Conservation (phyloP, 2,888 invertebrate genomes). For the Pimpla rufipes region DNA sequence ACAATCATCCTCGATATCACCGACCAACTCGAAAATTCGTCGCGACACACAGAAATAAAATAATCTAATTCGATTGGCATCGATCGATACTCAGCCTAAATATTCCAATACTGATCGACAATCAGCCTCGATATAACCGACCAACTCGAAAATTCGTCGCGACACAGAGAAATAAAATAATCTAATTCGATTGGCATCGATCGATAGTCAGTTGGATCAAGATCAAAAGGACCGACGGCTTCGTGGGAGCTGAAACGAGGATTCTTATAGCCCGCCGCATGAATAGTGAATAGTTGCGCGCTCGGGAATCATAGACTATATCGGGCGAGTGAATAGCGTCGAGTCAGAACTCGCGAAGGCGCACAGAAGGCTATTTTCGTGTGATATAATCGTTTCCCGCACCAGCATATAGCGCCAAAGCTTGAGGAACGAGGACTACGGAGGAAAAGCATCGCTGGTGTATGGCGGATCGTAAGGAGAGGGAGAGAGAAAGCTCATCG, state of each 20-base stretch:
- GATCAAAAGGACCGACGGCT: slow-evolving; percentile 3
- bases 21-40: too few relatives aligned
- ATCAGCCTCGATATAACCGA: too few relatives aligned
- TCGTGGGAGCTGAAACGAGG: too few relatives aligned
- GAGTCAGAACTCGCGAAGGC: slow-evolving; percentile 31
- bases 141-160: not conserved
- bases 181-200: slow-evolving; percentile 6
- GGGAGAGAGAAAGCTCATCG: slow-evolving; percentile 39
- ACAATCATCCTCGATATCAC: too few relatives aligned
- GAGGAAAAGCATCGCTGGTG: slow-evolving; percentile 3
- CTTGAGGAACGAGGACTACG: not conserved
- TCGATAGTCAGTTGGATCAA: not conserved
- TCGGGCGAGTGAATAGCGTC: slow-evolving; percentile 41
- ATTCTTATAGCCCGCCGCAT: slow-evolving; percentile 4
- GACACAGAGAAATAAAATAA: not conserved
- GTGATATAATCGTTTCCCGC: slow-evolving; percentile 56
- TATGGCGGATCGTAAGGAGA: slow-evolving; percentile 23
- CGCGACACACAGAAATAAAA: too few relatives aligned
- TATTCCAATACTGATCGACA: too few relatives aligned
- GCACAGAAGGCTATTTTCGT: slow-evolving; percentile 56
- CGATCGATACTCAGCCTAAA: too few relatives aligned
- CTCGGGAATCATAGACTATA: slow-evolving; percentile 34
- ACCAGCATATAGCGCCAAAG: slow-evolving; percentile 3
- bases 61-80: too few relatives aligned
- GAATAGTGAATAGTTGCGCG: slow-evolving; percentile 31